Evolutionary conservation across 1,140 invertebrate species (phyloP).

Genomic region (Hylaeus anthracinus): DNA sequence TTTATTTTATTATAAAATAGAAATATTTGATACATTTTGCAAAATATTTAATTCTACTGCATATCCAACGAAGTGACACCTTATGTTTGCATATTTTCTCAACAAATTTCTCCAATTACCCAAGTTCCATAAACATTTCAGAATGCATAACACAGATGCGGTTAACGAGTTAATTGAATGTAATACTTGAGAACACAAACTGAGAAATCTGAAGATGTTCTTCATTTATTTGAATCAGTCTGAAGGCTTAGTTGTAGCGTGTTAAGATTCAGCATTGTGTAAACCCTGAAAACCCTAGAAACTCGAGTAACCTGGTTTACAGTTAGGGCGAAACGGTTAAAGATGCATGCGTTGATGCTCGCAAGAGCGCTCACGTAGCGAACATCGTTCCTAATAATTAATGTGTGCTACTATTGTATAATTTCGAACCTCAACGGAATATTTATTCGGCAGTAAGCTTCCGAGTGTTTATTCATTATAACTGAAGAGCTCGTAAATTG

Average conservation of each 20-base stretch:
- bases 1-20: no score
- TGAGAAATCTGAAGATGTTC: constrained; percentile 14
- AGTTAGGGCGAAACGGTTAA: not conserved
- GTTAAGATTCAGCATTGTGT: not conserved
- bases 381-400: not conserved
- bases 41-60: no score
- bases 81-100: no score
- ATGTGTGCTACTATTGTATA: not conserved
- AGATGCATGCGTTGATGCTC: not conserved
- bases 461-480: not conserved
- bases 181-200: not conserved
- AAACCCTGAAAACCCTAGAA: not conserved
- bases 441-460: not conserved
- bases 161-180: constrained; percentile 4
- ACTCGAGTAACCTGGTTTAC: not conserved
- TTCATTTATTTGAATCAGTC: constrained; percentile 26
- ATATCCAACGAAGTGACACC: no score
- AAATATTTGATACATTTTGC: no score
- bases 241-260: not conserved
- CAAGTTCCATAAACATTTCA: not conserved
- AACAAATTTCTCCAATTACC: no score
- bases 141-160: not conserved
- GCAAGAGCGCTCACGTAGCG: not conserved
- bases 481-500: no score
- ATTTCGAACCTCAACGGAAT: not conserved